Evolutionary conservation across 30 jellyfish, hydroid and myxozoan species (phyloP).

Genomic region (Hydractinia echinata): DNA sequence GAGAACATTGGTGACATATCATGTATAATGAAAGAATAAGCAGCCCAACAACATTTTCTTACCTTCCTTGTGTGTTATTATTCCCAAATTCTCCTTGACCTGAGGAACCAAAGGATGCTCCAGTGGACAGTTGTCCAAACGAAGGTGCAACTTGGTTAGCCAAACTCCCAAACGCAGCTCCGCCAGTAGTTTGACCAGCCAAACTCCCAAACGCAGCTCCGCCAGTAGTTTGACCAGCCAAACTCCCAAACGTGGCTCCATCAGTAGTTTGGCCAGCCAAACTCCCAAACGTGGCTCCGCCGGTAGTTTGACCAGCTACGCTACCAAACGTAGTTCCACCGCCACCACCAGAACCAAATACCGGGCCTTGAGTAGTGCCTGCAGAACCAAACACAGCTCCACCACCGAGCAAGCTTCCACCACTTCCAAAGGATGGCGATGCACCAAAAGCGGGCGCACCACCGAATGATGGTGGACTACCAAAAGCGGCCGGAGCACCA

Average conservation of each 20-base stretch:
- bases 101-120: slow-evolving; percentile 29
- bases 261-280: slow-evolving; percentile 48
- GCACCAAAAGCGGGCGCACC: slow-evolving; percentile 51
- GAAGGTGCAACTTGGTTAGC: slow-evolving; percentile 51
- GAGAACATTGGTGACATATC: too few species aligned
- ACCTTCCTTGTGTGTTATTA: not conserved
- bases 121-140: slow-evolving; percentile 49
- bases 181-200: too few species aligned
- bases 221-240: too few species aligned
- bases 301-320: slow-evolving; percentile 26
- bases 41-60: too few species aligned
- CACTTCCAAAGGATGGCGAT: slow-evolving; percentile 60
- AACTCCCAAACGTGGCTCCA: too few species aligned
- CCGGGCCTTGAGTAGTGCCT: slow-evolving; percentile 45
- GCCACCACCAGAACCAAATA: slow-evolving; percentile 45
- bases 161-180: slow-evolving; percentile 74
- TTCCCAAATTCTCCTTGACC: slow-evolving; percentile 6
- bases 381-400: slow-evolving; percentile 81
- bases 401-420: slow-evolving; percentile 37
- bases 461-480: slow-evolving; percentile 55
- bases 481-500: slow-evolving; percentile 79
- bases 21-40: too few species aligned
- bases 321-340: slow-evolving; percentile 60
- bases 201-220: too few species aligned
- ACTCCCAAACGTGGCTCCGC: slow-evolving; percentile 71